phyloP scores from a whole-genome alignment of 2,113 vertebrate species.

The Amphiprion ocellaris region DNA sequence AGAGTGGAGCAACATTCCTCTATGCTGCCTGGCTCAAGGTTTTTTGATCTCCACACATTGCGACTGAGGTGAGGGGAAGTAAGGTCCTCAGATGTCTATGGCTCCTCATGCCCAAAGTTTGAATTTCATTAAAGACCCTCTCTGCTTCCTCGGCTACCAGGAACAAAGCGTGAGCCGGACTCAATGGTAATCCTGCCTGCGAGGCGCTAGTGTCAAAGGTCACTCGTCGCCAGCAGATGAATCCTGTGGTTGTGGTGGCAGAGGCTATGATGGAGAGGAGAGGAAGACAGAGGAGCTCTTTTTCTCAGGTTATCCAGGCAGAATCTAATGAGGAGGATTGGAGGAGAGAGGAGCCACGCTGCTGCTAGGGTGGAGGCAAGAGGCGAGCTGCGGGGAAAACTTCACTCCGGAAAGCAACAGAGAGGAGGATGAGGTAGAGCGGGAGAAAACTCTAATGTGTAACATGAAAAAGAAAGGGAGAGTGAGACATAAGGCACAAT shows the following conservation, averaged over 20 bases:
- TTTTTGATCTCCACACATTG: constrained; percentile 79
- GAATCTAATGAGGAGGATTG: constrained; percentile 84
- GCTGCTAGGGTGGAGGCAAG: constrained; percentile 66
- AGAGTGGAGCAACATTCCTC: constrained; percentile 61
- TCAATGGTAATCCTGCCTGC: constrained; percentile 85
- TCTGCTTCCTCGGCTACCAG: constrained; percentile 74
- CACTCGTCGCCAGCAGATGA: constrained; percentile 80
- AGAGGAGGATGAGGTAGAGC: constrained; percentile 57
- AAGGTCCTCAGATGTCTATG: constrained; percentile 78
- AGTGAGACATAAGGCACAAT: constrained; percentile 76
- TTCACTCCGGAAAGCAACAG: constrained; percentile 69
- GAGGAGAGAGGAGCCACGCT: constrained; percentile 61
- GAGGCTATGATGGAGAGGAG: constrained; percentile 77
- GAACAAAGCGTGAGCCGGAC: constrained; percentile 81
- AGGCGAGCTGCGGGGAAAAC: constrained; percentile 66
- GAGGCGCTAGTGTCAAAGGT: constrained; percentile 81
- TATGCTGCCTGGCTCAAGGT: constrained; percentile 67
- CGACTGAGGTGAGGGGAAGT: constrained; percentile 75
- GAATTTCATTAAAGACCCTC: constrained; percentile 83
- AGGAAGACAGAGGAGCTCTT: constrained; percentile 71
- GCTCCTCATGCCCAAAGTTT: constrained; percentile 81
- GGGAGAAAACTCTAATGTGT: constrained; percentile 48
- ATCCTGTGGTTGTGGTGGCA: constrained; percentile 80
- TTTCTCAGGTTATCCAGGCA: constrained; percentile 81
- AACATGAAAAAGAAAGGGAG: constrained; percentile 70